Percentiles rank a stretch among this genome's conserved stretches.
Conservation (phyloP, 2,797 vertebrate species). For the Halcyon badia region DNA sequence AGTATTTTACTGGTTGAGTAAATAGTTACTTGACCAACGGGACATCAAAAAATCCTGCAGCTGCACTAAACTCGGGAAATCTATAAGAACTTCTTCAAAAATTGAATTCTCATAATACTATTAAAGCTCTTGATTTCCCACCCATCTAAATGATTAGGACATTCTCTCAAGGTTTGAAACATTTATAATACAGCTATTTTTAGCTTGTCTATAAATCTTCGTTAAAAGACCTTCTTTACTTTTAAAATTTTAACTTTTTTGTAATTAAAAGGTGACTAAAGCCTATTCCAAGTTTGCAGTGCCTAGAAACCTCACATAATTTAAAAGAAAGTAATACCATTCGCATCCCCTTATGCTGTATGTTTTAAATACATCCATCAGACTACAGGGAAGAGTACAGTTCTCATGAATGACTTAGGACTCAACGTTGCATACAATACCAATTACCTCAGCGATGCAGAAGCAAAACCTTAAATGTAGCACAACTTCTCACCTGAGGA, state of each 20-base stretch:
- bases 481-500: not conserved
- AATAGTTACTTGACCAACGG: not conserved
- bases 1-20: not conserved
- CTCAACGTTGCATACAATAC: not conserved
- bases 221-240: not conserved
- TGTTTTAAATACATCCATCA: not conserved
- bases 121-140: not conserved
- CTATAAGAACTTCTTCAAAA: not conserved
- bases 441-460: not conserved
- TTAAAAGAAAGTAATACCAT: not conserved
- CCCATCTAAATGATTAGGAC: not conserved
- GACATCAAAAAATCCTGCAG: not conserved
- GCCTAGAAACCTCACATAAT: not conserved
- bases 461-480: not conserved
- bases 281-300: not conserved
- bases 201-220: not conserved
- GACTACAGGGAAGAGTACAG: not conserved
- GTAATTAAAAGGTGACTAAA: not conserved
- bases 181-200: not conserved
- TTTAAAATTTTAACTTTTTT: not conserved
- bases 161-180: not conserved
- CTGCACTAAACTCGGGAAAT: not conserved
- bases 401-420: not conserved
- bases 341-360: not conserved
- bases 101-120: not conserved